Evolutionary conservation across 53 echinoderm and acorn worm genomes (phyloP).

Genomic region (Stichopus horrens): DNA sequence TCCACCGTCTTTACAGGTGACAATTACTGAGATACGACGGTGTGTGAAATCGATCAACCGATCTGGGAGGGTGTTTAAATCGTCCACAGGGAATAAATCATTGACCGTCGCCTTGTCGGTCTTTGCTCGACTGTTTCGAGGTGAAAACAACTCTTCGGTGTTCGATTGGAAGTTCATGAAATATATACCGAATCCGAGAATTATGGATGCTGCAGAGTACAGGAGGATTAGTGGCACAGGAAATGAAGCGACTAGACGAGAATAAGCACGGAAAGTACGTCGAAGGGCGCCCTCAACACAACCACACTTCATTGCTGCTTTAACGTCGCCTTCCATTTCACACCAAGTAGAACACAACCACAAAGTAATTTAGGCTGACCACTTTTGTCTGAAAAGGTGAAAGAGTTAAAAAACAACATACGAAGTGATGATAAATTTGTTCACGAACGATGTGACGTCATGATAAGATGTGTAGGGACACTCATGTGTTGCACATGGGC

Average conservation of each 20-base stretch:
- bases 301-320: background rate
- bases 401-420: too few species aligned
- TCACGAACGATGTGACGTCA: too few species aligned
- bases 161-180: conserved; percentile 63
- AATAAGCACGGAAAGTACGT: background rate
- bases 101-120: conserved; percentile 51
- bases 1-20: conserved; percentile 9
- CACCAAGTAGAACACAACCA: too few species aligned
- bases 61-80: conserved; percentile 54
- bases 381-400: too few species aligned
- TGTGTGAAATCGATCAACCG: conserved; percentile 56
- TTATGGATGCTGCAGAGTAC: conserved; percentile 1
- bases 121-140: conserved; percentile 62
- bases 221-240: background rate
- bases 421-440: too few species aligned
- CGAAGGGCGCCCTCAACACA: background rate
- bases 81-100: conserved; percentile 66
- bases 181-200: conserved; percentile 17
- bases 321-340: too few species aligned
- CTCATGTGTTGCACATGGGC: too few species aligned
- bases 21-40: conserved; percentile 47
- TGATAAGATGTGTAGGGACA: too few species aligned
- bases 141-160: conserved; percentile 78
- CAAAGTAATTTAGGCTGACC: too few species aligned
- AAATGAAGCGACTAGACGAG: background rate